phyloP scores from a whole-genome alignment of 2,888 invertebrate genomes.

The Tortricodes alternella region DNA sequence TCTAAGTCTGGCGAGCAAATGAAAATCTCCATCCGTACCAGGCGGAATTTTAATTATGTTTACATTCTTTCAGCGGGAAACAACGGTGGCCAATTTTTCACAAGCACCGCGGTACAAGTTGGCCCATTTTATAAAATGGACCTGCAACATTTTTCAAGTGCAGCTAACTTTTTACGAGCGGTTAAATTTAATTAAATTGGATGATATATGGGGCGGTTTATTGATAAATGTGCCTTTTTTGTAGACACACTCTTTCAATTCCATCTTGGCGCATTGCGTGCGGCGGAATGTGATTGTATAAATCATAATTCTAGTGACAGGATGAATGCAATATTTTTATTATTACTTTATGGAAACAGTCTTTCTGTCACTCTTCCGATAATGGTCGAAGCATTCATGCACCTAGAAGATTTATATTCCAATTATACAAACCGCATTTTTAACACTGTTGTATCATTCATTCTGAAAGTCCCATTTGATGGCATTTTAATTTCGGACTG shows the following conservation, averaged over 20 bases:
- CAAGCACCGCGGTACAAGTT: slow-evolving; percentile 32
- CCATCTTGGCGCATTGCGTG: not conserved
- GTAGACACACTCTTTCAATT: not conserved
- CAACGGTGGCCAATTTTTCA: slow-evolving; percentile 54
- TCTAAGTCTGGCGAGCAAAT: slow-evolving; percentile 34
- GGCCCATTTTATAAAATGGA: slow-evolving; percentile 42
- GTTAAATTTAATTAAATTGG: slow-evolving; percentile 16
- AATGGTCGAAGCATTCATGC: too few relatives aligned
- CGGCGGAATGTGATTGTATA: not conserved
- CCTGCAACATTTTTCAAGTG: slow-evolving; percentile 46
- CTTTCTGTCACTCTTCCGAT: too few relatives aligned
- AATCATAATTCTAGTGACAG: not conserved
- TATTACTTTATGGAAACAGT: too few relatives aligned
- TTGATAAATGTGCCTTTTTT: not conserved
- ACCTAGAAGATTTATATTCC: too few relatives aligned
- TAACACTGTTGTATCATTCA: too few relatives aligned
- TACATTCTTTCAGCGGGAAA: slow-evolving; percentile 57
- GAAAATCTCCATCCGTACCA: slow-evolving; percentile 34
- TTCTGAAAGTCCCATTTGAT: too few relatives aligned
- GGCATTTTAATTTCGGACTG: too few relatives aligned
- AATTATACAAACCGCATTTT: too few relatives aligned
- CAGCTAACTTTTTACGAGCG: slow-evolving; percentile 14
- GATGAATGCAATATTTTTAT: too few relatives aligned
- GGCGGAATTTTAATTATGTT: slow-evolving; percentile 68
- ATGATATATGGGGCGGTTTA: not conserved